Evolutionary conservation across 2,113 vertebrate species (phyloP), one percentile per base, ranked within the genome.

Genomic region (Syngnathus scovelli): DNA sequence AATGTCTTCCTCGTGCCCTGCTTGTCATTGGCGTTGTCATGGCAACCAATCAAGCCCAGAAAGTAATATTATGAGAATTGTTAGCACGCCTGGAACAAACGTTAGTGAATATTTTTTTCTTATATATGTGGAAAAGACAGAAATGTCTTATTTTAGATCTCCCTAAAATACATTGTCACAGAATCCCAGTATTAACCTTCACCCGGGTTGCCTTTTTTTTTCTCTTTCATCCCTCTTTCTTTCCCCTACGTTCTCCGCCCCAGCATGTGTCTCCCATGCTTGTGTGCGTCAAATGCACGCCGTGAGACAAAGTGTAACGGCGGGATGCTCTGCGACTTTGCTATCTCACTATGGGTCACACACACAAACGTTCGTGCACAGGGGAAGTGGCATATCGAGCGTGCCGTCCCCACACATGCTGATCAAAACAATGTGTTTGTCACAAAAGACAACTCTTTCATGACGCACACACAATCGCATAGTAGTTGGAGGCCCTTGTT

Each of bases 351-450:
- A 85, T 82, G 87, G 77, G 72, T 80, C 75, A 67, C 83, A 64
- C 36, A 72, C 83, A 81, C 77, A 71, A 71, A 65, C 68, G 39
- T 2, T 21, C 66, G 27, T 71, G 67, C 76, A 84, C 79, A 80
- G 85, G 83, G 83, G 86, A 73, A 73, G 85, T 82, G 55, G 81
- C 85, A 85, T 72, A 83, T 78, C 86, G 91, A 94, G 81, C 90
- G 92, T 87, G 87, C 88, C 88, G 85, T 91, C 81, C 81, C 82
- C 92, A 90, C 92, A 92, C 92, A 92, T 91, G 92, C 93, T 92
- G 92, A 95, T 93, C 93, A 95, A 94, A 92, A 90, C 90, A 91
- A 93, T 93, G 92, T 93, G 92, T 90, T 87, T 88, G 79, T 90
- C 84, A 88, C 72, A 88, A 94, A 94, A 94, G 83, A 81, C 83